A percentile compares a stretch with the other conserved stretches of the same genome.
Evolutionary conservation across 2,113 vertebrate species (phyloP).

Genomic region (Rhombomys opimus): DNA sequence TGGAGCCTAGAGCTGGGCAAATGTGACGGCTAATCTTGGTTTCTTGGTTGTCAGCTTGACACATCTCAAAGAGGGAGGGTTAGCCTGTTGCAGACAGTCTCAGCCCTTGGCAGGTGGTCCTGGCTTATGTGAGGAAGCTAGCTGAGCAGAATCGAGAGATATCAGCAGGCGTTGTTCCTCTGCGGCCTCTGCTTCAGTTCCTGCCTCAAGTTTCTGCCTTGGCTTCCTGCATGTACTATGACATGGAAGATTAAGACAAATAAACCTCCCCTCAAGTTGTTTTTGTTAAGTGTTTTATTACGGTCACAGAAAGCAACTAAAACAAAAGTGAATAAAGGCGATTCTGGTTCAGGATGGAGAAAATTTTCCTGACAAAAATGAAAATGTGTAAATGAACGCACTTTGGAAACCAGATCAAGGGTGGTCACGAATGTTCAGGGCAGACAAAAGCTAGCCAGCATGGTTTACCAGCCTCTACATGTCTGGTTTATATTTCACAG

Average conservation of each 20-base stretch:
- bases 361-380: neutral
- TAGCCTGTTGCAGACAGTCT: neutral
- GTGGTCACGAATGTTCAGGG: neutral
- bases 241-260: neutral
- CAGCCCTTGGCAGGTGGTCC: neutral
- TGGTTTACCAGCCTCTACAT: accelerated
- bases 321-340: neutral
- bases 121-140: neutral
- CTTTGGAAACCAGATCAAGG: neutral
- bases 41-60: neutral
- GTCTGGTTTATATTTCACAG: neutral
- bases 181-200: neutral
- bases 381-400: neutral
- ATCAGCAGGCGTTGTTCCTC: neutral
- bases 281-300: neutral
- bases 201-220: neutral
- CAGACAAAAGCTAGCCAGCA: neutral
- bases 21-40: neutral
- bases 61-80: neutral
- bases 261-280: too few species aligned
- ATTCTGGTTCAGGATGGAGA: neutral
- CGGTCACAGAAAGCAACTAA: neutral
- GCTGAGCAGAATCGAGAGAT: neutral
- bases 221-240: neutral
- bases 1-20: neutral